Evolutionary conservation across 1,140 invertebrate genomes (phyloP).

Genomic region (Bursaphelenchus mucronatus): DNA sequence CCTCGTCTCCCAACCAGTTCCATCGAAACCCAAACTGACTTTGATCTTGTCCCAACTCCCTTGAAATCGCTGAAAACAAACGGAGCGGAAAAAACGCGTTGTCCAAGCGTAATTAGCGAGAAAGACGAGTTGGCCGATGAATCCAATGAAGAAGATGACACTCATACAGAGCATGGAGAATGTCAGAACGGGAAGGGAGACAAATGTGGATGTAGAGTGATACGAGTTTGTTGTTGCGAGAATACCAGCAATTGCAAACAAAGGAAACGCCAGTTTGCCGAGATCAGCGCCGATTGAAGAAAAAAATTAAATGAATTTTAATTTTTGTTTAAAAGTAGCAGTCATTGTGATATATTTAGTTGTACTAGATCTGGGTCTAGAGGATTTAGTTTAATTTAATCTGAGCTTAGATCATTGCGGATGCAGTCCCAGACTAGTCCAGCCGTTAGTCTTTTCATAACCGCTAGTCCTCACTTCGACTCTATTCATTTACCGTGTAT

Average conservation of each 20-base stretch:
- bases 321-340: too few species aligned
- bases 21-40: constrained; percentile 29
- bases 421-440: too few species aligned
- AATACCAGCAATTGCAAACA: constrained; percentile 19
- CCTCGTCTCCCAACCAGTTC: constrained; percentile 14
- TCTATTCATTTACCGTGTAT: too few species aligned
- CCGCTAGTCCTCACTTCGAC: too few species aligned
- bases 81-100: background rate
- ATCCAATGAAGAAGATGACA: constrained; percentile 18
- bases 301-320: too few species aligned
- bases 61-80: constrained; percentile 3
- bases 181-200: constrained; percentile 16
- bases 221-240: constrained; percentile 38
- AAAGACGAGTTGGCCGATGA: constrained; percentile 15
- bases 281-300: constrained; percentile 12
- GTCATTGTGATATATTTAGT: too few species aligned
- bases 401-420: too few species aligned
- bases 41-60: background rate
- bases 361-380: too few species aligned
- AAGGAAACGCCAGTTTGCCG: constrained; percentile 9
- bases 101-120: background rate
- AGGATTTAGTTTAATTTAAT: too few species aligned
- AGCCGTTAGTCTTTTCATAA: too few species aligned
- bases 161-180: background rate
- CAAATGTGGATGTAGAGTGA: constrained; percentile 22